phyloP scores from a whole-genome alignment of 2,888 invertebrate species.

The Lypha dubia region DNA sequence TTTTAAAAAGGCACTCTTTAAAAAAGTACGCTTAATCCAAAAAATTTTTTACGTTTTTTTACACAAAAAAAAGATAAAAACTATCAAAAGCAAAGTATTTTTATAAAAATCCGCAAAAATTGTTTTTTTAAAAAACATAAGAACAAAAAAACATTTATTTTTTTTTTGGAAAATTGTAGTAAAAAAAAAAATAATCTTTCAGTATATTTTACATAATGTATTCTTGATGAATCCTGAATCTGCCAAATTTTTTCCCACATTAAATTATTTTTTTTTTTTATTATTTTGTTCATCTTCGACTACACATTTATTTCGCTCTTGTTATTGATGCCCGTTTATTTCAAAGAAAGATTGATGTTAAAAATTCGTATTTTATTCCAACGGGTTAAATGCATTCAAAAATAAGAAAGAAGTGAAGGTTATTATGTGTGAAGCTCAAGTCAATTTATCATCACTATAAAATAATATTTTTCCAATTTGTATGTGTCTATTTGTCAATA shows the following conservation, averaged over 20 bases:
- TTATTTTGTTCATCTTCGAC: neutral
- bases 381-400: conserved; percentile 30
- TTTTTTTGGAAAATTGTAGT: neutral
- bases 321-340: neutral
- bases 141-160: neutral
- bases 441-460: conserved; percentile 66
- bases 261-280: neutral
- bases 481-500: neutral
- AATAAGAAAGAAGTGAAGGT: conserved; percentile 32
- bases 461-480: conserved; percentile 14
- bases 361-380: conserved; percentile 32
- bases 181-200: neutral
- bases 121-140: neutral
- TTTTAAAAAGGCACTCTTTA: too few relatives aligned
- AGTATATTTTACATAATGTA: neutral
- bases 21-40: too few relatives aligned
- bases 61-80: too few relatives aligned
- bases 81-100: too few relatives aligned
- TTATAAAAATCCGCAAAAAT: neutral
- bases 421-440: conserved; percentile 62
- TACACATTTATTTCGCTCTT: neutral
- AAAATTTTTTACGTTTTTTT: too few relatives aligned
- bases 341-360: neutral
- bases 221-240: neutral
- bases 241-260: neutral